A percentile compares a stretch with the other conserved stretches of the same genome.
phyloP scores from a whole-genome alignment of 2,797 vertebrate genomes.

The Microcaecilia unicolor region DNA sequence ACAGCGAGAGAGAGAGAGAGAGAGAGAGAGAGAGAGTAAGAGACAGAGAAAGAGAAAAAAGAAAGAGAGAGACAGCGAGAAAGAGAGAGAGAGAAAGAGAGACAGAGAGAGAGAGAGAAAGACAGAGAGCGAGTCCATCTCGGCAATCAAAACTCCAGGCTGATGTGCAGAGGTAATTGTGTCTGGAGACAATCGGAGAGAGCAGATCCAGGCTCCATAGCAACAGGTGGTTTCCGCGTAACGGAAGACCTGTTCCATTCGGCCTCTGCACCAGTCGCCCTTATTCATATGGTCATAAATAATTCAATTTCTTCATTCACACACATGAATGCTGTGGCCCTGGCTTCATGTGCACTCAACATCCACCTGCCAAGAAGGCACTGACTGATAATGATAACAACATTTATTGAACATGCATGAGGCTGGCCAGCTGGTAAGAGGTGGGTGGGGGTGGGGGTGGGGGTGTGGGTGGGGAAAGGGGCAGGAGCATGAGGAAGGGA shows the following conservation, averaged over 20 bases:
- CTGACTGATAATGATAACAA: conserved; percentile 35
- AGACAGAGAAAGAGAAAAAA: too few relatives aligned
- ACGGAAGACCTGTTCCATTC: conserved; percentile 42
- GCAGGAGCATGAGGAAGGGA: conserved; percentile 10
- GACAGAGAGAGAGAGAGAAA: background rate
- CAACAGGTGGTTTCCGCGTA: conserved; percentile 44
- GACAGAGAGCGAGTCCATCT: background rate
- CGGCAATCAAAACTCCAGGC: background rate
- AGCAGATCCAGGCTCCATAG: conserved; percentile 29
- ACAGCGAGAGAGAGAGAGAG: too few relatives aligned
- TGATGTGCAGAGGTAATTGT: background rate
- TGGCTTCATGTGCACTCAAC: conserved; percentile 21
- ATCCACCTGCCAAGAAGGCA: conserved; percentile 41
- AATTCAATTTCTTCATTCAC: conserved; percentile 51
- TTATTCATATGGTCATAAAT: conserved; percentile 49
- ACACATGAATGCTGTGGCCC: conserved; percentile 43
- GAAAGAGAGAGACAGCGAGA: too few relatives aligned
- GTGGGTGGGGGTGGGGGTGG: conserved; percentile 9
- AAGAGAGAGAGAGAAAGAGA: too few relatives aligned
- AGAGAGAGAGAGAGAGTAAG: too few relatives aligned
- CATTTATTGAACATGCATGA: conserved; percentile 44
- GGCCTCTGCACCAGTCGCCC: conserved; percentile 28
- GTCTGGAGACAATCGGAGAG: background rate
- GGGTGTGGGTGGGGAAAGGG: conserved; percentile 7
- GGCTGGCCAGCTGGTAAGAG: too few relatives aligned